Evolutionary conservation across 2,797 vertebrate genomes (phyloP), one percentile per base, ranked within the genome.

Genomic region (Sarcophilus harrisii): DNA sequence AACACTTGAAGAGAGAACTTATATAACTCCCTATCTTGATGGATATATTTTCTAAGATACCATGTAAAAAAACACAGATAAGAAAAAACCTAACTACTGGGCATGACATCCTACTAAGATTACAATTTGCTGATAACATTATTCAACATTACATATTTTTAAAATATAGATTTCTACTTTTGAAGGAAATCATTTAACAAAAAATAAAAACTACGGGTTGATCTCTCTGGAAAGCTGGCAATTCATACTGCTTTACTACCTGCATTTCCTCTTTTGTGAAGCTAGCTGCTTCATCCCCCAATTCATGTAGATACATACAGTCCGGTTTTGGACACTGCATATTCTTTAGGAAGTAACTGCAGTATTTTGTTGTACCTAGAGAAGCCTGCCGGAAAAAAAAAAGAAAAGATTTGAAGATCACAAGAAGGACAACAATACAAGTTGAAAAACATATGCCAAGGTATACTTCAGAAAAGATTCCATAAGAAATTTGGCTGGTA

Each of bases 251-350:
- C 89, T 97, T 94, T 96, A 98, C 96, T 98, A 99, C 99, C 99
- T 99, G 99, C 99, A 99, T 99, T 98, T 99, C 99, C 97, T 99
- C 99, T 99, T 99, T 99, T 97, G 99, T 99, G 98, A 99, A 99
- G 98, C 99, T 99, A 98, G 99, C 99, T 14, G 99, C 99, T 99
- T 99, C 99, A 95, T 99, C 99, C 90, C 99, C 99, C 98, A 99
- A 97, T 97, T 99, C 99, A 94, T 99, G 99, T 98, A 99, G 98
- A 99, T 99, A 99, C 99, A 99, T 99, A 98, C 99, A 99, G 98
- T 99, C 99, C 97, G 99, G 99, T 98, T 99, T 99, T 96, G 99
- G 99, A 99, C 99, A 99, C 98, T 99, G 99, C 99, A 99, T 99
- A 98, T 99, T 99, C 99, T 99, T 99, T 97, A 99, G 99, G 98